Base-by-base conservation (phyloP, 2,797 vertebrate species). In the Falco naumanni region DNA sequence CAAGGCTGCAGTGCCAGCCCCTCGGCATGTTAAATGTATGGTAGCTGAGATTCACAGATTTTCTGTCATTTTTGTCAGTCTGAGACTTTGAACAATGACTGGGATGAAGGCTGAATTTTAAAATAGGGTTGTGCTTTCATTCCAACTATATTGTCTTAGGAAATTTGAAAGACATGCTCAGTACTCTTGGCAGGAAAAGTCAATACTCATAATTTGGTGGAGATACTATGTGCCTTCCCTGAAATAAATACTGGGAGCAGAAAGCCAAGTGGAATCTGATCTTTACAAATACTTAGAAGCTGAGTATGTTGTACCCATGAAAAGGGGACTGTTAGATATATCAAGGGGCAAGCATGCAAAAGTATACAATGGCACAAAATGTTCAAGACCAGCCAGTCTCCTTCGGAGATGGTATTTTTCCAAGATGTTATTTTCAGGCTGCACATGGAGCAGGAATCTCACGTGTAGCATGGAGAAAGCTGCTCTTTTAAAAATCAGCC, bases 401-500 rank as follows among this genome's bases (percentile, higher is more conserved):
- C 9, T 83, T 89, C 0, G 0, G n/a, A 89, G n/a, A 8, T 29
- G 9, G 9, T 66, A 37, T 60, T 74, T 95, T 90, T 11, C 33
- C 45, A 50, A 60, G 15, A 5, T 26, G 7, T 19, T 90, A 28
- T 82, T 87, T 91, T 57, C 51, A 64, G 39, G 29, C 33, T 89
- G 31, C 26, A 13, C 15, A 63, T 56, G 18, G 26, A 95, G 16
- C 25, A 60, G 43, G 61, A 77, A 31, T 68, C 20, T 68, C 65
- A 29, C 6, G 10, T 2, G 5, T n/a, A 47, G 31, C 19, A 11
- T 43, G 50, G 54, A 68, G 53, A 91, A 94, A 78, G 22, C 24
- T 59, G 50, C 33, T 37, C 28, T 69, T 92, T 93, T 96, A 89
- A 95, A 90, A 95, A 85, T 75, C 81, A 92, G 43, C 29, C 53